Evolutionary conservation across 2,888 invertebrate genomes (phyloP).

Genomic region (Troides oblongomaculatus): DNA sequence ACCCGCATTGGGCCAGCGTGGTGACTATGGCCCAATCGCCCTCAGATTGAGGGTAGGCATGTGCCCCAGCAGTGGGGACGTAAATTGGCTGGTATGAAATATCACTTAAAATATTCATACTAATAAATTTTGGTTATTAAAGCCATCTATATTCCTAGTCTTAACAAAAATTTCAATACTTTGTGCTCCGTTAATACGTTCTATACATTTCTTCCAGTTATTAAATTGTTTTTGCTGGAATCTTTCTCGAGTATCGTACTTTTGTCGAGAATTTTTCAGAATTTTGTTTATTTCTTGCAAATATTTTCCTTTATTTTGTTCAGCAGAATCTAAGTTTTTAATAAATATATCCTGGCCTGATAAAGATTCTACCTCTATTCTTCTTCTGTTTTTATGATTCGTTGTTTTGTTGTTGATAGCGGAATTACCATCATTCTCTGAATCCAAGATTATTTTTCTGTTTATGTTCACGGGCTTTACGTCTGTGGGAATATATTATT

Average conservation of each 20-base stretch:
- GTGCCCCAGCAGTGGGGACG: no score
- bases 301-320: constrained; percentile 9
- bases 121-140: no score
- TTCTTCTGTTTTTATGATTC: constrained; percentile 1
- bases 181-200: no score
- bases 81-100: no score
- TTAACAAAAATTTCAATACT: no score
- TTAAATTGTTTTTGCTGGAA: not conserved
- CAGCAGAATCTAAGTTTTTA: constrained; percentile 12
- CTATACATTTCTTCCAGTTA: no score
- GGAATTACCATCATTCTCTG: constrained; percentile 5
- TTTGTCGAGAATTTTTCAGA: constrained; percentile 15
- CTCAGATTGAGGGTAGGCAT: no score
- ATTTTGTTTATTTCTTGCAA: constrained; percentile 10
- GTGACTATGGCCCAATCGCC: no score
- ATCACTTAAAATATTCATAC: no score
- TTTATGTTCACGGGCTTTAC: constrained; percentile 14
- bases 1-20: no score
- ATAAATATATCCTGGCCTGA: constrained; percentile 13
- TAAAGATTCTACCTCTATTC: not conserved
- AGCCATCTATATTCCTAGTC: no score
- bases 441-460: constrained; percentile 1
- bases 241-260: constrained; percentile 22
- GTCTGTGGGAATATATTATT: constrained; percentile 24
- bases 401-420: constrained; percentile 10